Evolutionary conservation across 2,888 invertebrate genomes (phyloP).

Genomic region (Tinea trinotella): DNA sequence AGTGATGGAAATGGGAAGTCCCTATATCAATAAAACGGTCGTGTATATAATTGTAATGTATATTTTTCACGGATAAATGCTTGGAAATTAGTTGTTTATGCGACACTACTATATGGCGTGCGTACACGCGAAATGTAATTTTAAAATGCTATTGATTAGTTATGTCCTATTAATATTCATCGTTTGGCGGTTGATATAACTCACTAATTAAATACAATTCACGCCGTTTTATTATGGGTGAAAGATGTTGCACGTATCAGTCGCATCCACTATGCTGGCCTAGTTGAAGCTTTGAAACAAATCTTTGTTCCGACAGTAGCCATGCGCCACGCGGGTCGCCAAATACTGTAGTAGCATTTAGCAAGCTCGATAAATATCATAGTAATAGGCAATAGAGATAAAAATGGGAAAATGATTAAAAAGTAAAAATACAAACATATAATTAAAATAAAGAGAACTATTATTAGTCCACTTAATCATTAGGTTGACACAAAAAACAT

Average conservation of each 20-base stretch:
- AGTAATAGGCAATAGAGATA: too few species aligned
- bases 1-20: too few species aligned
- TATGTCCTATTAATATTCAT: constrained; percentile 70
- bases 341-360: too few species aligned
- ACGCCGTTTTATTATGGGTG: too few species aligned
- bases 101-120: constrained; percentile 68
- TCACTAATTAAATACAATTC: too few species aligned
- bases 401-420: neutral
- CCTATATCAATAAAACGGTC: neutral
- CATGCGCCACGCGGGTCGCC: too few species aligned
- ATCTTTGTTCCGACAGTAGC: too few species aligned
- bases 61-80: constrained; percentile 6
- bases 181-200: constrained; percentile 28
- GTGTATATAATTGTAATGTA: neutral
- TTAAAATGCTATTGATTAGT: constrained; percentile 68
- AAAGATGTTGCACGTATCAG: too few species aligned
- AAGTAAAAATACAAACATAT: too few species aligned
- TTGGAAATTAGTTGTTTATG: constrained; percentile 66
- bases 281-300: too few species aligned
- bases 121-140: constrained; percentile 69
- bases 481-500: constrained; percentile 15
- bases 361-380: too few species aligned
- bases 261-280: too few species aligned
- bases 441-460: neutral
- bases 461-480: constrained; percentile 13